These are phyloP conservation scores for Eilema sororculum DNA, from an alignment of 2,888 invertebrate species.

Conservation along the genomic window DNA sequence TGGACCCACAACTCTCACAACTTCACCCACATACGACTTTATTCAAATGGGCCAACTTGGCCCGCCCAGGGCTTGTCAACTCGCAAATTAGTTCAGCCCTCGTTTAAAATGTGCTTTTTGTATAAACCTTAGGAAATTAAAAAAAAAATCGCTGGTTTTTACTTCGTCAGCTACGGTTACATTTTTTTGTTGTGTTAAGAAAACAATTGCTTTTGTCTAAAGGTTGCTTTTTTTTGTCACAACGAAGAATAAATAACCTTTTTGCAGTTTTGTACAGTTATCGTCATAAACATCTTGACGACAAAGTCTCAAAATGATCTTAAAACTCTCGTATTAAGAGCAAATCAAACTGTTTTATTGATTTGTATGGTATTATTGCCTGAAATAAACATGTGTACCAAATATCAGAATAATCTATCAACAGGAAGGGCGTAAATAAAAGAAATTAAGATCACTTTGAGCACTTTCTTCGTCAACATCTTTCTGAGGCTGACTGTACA, in stretches of 20 bases:
- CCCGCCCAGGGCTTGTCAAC: slow-evolving; percentile 15
- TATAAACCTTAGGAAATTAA: neutral
- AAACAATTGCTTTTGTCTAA: slow-evolving; percentile 2
- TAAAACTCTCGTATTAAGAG: too few relatives aligned
- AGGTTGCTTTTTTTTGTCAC: neutral
- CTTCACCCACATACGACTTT: slow-evolving; percentile 9
- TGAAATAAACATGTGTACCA: too few relatives aligned
- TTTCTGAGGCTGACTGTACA: too few relatives aligned
- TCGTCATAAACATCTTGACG: too few relatives aligned
- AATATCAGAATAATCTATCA: too few relatives aligned
- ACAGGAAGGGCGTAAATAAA: too few relatives aligned
- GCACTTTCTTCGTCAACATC: too few relatives aligned
- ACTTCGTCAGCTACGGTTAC: neutral
- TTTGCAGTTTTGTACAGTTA: too few relatives aligned
- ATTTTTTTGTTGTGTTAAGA: neutral
- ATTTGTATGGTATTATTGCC: too few relatives aligned
- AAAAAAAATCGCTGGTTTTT: neutral
- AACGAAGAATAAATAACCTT: neutral
- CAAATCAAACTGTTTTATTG: too few relatives aligned
- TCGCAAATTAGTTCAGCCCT: slow-evolving; percentile 16
- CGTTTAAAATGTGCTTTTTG: slow-evolving; percentile 10
- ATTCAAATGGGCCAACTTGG: slow-evolving; percentile 3
- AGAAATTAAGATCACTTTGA: too few relatives aligned
- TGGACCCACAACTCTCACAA: slow-evolving; percentile 12
- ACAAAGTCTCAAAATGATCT: too few relatives aligned